phyloP scores from a whole-genome alignment of 2,888 invertebrate species.

The Apocheima hispidaria region DNA sequence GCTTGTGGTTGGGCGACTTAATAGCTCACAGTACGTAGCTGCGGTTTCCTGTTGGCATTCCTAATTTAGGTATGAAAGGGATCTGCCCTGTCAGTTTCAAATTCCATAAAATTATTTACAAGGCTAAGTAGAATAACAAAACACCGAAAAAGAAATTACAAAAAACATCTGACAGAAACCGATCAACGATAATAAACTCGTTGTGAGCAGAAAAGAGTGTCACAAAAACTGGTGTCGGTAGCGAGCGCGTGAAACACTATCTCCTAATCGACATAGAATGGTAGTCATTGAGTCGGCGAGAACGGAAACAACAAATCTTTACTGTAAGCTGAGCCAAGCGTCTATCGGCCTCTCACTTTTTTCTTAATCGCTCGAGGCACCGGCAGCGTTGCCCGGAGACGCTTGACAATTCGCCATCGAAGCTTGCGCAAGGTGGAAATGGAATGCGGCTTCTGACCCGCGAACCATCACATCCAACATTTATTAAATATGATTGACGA shows the following conservation, averaged over 20 bases:
- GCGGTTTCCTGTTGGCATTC: slow-evolving; percentile 75
- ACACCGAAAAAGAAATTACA: slow-evolving; percentile 53
- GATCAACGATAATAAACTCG: slow-evolving; percentile 79
- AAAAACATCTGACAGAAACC: slow-evolving; percentile 62
- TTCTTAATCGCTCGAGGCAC: slow-evolving; percentile 51
- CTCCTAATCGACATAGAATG: slow-evolving; percentile 84
- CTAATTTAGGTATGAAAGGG: slow-evolving; percentile 53
- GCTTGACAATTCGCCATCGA: slow-evolving; percentile 74
- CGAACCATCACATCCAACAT: slow-evolving; percentile 65
- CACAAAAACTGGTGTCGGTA: slow-evolving; percentile 84
- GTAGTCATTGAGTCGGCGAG: slow-evolving; percentile 83
- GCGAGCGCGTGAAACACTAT: slow-evolving; percentile 84
- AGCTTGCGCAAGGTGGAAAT: slow-evolving; percentile 62
- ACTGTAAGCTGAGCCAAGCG: slow-evolving; percentile 72
- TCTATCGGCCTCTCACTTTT: slow-evolving; percentile 76
- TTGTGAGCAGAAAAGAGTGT: slow-evolving; percentile 79
- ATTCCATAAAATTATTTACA: slow-evolving; percentile 42
- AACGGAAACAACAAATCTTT: slow-evolving; percentile 84
- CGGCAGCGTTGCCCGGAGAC: slow-evolving; percentile 49
- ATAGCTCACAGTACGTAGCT: slow-evolving; percentile 69
- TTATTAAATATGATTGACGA: slow-evolving; percentile 67
- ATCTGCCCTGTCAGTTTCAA: slow-evolving; percentile 20
- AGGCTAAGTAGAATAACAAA: slow-evolving; percentile 48
- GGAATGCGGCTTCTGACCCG: slow-evolving; percentile 77
- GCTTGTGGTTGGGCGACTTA: slow-evolving; percentile 79